Percentiles rank a stretch among this genome's conserved stretches.
phyloP scores from a whole-genome alignment of 2,113 vertebrate species.

The Cynoglossus semilaevis region DNA sequence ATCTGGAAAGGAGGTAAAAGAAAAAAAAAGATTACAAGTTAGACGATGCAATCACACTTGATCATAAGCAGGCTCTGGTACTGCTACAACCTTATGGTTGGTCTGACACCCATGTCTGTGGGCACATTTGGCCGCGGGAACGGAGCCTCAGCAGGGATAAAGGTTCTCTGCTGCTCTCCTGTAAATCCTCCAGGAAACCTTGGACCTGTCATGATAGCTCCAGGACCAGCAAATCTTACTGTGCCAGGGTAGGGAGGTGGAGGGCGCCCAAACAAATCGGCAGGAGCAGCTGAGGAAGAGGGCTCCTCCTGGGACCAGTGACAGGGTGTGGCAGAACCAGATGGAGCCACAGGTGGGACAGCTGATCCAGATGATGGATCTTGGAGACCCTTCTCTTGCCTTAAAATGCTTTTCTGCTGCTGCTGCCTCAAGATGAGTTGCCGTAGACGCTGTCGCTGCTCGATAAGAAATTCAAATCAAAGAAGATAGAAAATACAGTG shows the following conservation, averaged over 20 bases:
- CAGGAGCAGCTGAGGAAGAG: slow-evolving; percentile 31
- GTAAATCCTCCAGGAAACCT: slow-evolving; percentile 41
- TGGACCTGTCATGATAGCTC: slow-evolving; percentile 21
- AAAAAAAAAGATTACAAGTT: neutral
- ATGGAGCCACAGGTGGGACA: slow-evolving; percentile 57
- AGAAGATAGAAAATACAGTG: neutral
- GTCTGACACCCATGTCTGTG: slow-evolving; percentile 76
- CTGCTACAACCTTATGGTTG: slow-evolving; percentile 78
- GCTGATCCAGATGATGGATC: slow-evolving; percentile 60
- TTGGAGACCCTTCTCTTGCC: slow-evolving; percentile 86
- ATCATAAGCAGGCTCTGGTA: neutral
- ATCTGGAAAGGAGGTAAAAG: slow-evolving; percentile 66
- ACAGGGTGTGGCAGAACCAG: slow-evolving; percentile 9
- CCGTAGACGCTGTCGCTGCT: slow-evolving; percentile 88
- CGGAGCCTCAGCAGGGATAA: slow-evolving; percentile 71
- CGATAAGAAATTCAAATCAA: neutral
- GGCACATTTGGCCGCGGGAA: slow-evolving; percentile 65
- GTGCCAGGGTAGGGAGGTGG: slow-evolving; percentile 94
- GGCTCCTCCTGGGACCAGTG: slow-evolving; percentile 85
- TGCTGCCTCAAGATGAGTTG: slow-evolving; percentile 93
- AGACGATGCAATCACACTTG: neutral
- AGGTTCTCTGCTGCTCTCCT: slow-evolving; percentile 59
- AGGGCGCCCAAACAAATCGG: slow-evolving; percentile 82
- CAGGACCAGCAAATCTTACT: slow-evolving; percentile 32
- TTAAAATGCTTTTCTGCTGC: slow-evolving; percentile 86